Conservation (phyloP, 1,140 invertebrate genomes). For the Pygmarrhopalites habei region DNA sequence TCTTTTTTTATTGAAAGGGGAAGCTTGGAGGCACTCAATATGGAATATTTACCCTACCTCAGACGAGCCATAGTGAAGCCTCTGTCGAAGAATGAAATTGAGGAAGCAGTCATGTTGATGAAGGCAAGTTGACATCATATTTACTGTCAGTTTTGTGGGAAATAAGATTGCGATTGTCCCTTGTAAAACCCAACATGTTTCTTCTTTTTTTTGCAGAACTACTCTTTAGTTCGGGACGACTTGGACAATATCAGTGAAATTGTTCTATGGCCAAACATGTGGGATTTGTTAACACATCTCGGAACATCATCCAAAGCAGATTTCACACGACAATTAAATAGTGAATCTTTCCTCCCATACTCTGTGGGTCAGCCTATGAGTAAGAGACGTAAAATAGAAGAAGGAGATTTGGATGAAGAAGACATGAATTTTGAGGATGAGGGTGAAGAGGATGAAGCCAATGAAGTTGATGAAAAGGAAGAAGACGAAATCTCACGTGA, state of each 20-base stretch:
- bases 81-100: conserved; percentile 61
- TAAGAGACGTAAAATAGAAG: conserved; percentile 43
- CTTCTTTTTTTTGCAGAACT: too few relatives aligned
- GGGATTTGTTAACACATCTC: conserved; percentile 65
- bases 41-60: conserved; percentile 74
- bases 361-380: conserved; percentile 54
- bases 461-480: conserved; percentile 43
- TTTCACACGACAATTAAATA: conserved; percentile 87
- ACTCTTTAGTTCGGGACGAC: conserved; percentile 83
- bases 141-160: too few relatives aligned
- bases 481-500: conserved; percentile 59
- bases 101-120: conserved; percentile 65
- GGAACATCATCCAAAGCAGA: conserved; percentile 85
- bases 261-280: conserved; percentile 69
- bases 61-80: conserved; percentile 65
- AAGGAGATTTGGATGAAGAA: conserved; percentile 46
- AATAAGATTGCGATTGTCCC: too few relatives aligned
- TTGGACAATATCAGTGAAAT: conserved; percentile 79
- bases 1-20: too few relatives aligned
- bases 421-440: conserved; percentile 47
- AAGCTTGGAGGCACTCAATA: conserved; percentile 63
- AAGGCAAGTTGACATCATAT: too few relatives aligned
- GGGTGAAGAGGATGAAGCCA: conserved; percentile 43
- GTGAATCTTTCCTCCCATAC: conserved; percentile 67
- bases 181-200: too few relatives aligned